Evolutionary conservation across 1,140 invertebrate genomes (phyloP).

Genomic region (Scaptodrosophila lebanonensis): DNA sequence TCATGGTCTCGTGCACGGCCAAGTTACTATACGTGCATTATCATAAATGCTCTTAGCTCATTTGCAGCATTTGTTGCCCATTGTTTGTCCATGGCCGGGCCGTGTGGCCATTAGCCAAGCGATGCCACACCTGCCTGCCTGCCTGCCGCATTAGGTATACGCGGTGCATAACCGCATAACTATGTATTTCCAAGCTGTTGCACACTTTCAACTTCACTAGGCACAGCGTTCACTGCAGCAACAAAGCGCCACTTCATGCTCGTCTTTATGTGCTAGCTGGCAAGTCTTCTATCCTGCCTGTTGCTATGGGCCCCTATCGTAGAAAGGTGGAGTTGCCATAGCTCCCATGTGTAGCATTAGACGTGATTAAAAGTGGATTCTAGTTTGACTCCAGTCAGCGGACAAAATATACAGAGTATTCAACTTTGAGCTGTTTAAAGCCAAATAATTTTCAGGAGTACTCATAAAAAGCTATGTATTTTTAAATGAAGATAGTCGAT

Average conservation of each 20-base stretch:
- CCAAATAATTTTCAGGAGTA: too few species aligned
- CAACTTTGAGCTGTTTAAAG: too few species aligned
- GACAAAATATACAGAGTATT: too few species aligned
- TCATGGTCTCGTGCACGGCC: too few species aligned
- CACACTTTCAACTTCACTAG: slow-evolving; percentile 65
- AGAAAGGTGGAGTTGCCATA: too few species aligned
- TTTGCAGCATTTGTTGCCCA: slow-evolving; percentile 66
- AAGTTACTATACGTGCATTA: slow-evolving; percentile 29
- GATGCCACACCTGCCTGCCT: slow-evolving; percentile 21
- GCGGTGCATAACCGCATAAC: slow-evolving; percentile 33
- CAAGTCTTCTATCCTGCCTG: slow-evolving; percentile 5
- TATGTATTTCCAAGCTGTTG: slow-evolving; percentile 71
- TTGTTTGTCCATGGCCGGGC: slow-evolving; percentile 17
- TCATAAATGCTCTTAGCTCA: slow-evolving; percentile 69
- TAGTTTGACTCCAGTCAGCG: too few species aligned
- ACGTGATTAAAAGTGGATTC: too few species aligned
- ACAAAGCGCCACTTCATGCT: too few species aligned
- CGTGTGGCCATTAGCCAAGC: slow-evolving; percentile 40
- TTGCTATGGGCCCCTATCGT: background rate
- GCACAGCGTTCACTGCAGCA: slow-evolving; percentile 38
- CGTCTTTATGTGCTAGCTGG: slow-evolving; percentile 32
- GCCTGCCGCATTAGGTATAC: slow-evolving; percentile 51
- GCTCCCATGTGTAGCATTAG: too few species aligned
- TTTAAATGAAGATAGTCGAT: too few species aligned
- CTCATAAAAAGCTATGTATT: too few species aligned